These are phyloP conservation scores for Eonycteris spelaea DNA, from an alignment of 2,113 vertebrate genomes.

Conservation along the genomic window DNA sequence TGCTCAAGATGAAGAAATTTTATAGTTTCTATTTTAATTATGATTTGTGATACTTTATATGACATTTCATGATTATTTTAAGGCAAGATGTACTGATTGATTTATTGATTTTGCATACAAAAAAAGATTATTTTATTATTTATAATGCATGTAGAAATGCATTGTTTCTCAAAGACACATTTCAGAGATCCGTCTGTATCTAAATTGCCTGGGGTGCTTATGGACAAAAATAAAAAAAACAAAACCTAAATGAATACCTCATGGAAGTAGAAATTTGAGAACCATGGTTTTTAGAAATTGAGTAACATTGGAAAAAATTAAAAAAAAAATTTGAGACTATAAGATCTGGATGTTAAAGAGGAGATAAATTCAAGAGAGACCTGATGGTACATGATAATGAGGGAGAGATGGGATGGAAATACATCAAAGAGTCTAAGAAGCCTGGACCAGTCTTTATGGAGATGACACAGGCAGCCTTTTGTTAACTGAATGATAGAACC, in stretches of 20 bases:
- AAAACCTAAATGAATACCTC: background rate
- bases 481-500: background rate
- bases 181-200: background rate
- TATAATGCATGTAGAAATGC: background rate
- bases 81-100: background rate
- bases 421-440: background rate
- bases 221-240: background rate
- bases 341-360: background rate
- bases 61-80: conserved; percentile 17
- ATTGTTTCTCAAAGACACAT: background rate
- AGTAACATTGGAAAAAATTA: background rate
- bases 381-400: background rate
- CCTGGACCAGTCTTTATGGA: too few relatives aligned
- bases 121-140: background rate
- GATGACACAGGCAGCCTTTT: background rate
- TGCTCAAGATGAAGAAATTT: background rate
- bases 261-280: background rate
- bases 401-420: background rate
- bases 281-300: background rate
- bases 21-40: background rate
- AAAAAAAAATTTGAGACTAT: background rate
- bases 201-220: background rate
- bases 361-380: background rate
- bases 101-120: background rate
- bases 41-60: background rate